Evolutionary conservation across 2,888 invertebrate genomes (phyloP).

Genomic region (Nemapogon koenigi): DNA sequence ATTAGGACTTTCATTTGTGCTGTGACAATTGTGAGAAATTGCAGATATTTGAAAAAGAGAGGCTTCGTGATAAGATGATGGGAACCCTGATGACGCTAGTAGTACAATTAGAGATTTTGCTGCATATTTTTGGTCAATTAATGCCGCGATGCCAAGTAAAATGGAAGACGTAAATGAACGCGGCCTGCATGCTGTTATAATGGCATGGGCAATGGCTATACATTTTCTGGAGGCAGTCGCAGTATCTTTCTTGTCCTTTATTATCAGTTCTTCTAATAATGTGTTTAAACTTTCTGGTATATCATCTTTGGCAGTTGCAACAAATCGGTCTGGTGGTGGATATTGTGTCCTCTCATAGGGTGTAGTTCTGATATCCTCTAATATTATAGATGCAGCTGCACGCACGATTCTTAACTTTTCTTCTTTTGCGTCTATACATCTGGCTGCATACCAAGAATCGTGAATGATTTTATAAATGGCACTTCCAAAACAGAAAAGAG

Average conservation of each 20-base stretch:
- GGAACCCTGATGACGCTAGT: conserved; percentile 18
- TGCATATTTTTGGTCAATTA: conserved; percentile 21
- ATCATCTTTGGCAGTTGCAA: conserved; percentile 19
- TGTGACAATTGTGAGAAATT: conserved; percentile 17
- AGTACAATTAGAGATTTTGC: conserved; percentile 19
- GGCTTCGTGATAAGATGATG: conserved; percentile 21
- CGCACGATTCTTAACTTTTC: conserved; percentile 24
- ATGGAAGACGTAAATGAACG: conserved; percentile 25
- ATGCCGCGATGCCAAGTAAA: conserved; percentile 21
- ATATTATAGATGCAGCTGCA: conserved; percentile 24
- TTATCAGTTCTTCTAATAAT: conserved; percentile 17
- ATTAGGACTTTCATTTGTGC: too few relatives aligned
- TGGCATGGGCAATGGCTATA: too few relatives aligned
- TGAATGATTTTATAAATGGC: too few relatives aligned
- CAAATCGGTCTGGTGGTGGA: conserved; percentile 18
- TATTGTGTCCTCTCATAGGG: conserved; percentile 21
- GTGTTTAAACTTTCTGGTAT: conserved; percentile 21
- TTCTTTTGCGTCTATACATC: conserved; percentile 20
- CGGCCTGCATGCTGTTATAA: conserved; percentile 22
- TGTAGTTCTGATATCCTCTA: conserved; percentile 23
- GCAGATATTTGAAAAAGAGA: conserved; percentile 20
- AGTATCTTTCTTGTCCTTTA: conserved; percentile 16
- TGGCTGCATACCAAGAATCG: conserved; percentile 25
- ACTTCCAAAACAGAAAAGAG: too few relatives aligned
- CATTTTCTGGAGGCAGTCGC: conserved; percentile 15